A percentile compares a stretch with the other conserved stretches of the same genome.
Conservation (phyloP, 30 jellyfish, hydroid and myxozoan species). For the Aurelia sp. region DNA sequence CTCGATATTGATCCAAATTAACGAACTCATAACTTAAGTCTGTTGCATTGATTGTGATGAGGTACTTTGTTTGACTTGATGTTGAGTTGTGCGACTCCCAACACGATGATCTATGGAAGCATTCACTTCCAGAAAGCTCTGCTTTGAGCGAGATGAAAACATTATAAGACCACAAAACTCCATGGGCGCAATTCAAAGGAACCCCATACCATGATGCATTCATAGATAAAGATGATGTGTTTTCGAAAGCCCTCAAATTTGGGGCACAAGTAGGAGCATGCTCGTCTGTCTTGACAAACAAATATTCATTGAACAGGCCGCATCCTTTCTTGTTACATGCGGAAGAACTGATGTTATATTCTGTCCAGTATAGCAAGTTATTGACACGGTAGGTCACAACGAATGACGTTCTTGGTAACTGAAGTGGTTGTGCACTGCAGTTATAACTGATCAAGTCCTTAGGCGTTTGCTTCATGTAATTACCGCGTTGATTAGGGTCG, state of each 20-base stretch:
- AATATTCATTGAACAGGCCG: constrained; percentile 28
- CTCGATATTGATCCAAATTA: constrained; percentile 28
- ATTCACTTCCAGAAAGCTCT: constrained; percentile 11
- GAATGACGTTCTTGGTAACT: constrained; percentile 29
- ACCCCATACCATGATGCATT: constrained; percentile 30
- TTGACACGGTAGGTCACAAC: not conserved
- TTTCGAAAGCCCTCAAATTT: constrained; percentile 1
- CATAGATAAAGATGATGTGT: constrained; percentile 37
- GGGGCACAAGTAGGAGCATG: constrained; percentile 78
- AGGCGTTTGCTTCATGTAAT: too few species aligned
- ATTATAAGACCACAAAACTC: constrained; percentile 22
- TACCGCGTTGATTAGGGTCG: too few species aligned
- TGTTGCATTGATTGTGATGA: constrained; percentile 11
- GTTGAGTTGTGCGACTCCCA: constrained; percentile 14
- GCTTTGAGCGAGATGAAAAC: constrained; percentile 25
- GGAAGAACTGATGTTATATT: constrained; percentile 43
- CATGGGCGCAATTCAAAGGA: constrained; percentile 56
- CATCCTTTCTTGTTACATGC: constrained; percentile 66
- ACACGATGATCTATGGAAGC: constrained; percentile 29
- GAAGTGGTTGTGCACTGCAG: constrained; percentile 8
- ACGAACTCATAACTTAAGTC: not conserved
- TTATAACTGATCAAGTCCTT: not conserved
- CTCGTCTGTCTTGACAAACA: constrained; percentile 40
- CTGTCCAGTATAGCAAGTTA: constrained; percentile 39
- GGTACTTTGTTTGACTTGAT: constrained; percentile 1